Percentiles rank a stretch among this genome's conserved stretches.
Evolutionary conservation across 2,888 invertebrate species (phyloP).

Genomic region (Athripsodes cinereus): DNA sequence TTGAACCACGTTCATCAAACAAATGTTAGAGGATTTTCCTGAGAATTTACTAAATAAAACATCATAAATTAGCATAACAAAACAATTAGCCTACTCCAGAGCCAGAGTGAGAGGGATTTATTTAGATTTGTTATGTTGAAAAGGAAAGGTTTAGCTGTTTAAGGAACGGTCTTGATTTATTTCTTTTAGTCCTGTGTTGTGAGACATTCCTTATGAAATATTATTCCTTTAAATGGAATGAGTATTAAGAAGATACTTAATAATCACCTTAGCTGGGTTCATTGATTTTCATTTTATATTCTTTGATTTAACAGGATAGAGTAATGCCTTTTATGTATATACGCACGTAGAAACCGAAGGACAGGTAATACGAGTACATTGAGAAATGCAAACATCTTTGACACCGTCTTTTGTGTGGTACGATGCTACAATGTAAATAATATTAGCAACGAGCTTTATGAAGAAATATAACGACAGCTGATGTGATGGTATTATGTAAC

Average conservation of each 20-base stretch:
- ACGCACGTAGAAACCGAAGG: no score
- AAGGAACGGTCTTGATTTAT: neutral
- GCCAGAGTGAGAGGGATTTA: neutral
- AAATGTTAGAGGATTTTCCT: slow-evolving; percentile 2
- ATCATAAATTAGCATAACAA: slow-evolving; percentile 5
- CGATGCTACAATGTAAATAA: no score
- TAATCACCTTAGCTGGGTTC: no score
- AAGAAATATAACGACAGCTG: no score
- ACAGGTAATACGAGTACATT: no score
- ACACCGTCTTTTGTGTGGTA: no score
- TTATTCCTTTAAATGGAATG: neutral
- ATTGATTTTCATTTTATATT: no score
- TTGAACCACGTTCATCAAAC: slow-evolving; percentile 3
- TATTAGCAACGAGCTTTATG: no score
- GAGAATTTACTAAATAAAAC: slow-evolving; percentile 3
- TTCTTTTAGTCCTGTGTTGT: neutral
- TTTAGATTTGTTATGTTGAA: neutral
- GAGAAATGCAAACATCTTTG: no score
- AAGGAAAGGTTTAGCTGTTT: neutral
- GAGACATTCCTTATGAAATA: neutral
- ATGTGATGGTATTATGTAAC: no score
- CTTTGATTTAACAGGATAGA: no score
- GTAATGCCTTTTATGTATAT: no score
- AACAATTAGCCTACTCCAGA: slow-evolving; percentile 1
- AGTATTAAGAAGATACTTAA: neutral